These are phyloP conservation scores for Sphaeridia pumilis DNA, from an alignment of 2,888 invertebrate species.

Conservation along the genomic window DNA sequence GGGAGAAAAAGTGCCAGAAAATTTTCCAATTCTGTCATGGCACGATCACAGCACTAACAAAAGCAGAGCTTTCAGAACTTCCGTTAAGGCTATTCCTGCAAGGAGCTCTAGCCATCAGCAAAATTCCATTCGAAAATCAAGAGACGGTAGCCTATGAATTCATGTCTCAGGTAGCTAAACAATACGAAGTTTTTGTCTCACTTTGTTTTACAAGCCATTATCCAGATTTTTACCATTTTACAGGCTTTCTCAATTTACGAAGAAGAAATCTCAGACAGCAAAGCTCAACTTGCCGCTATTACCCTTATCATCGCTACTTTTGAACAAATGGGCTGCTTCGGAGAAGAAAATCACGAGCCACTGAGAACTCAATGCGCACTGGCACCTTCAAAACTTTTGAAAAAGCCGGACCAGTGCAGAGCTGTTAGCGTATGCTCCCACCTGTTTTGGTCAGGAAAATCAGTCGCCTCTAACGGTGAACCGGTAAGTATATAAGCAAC, in stretches of 20 bases:
- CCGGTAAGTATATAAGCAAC: constrained; percentile 39
- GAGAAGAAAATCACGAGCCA: constrained; percentile 94
- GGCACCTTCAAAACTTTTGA: constrained; percentile 87
- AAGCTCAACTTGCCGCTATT: constrained; percentile 90
- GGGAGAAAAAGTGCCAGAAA: constrained; percentile 97
- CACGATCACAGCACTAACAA: constrained; percentile 84
- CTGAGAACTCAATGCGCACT: constrained; percentile 89
- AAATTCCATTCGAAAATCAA: constrained; percentile 84
- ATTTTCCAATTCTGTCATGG: constrained; percentile 97
- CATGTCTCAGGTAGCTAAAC: constrained; percentile 58
- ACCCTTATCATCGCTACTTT: constrained; percentile 90
- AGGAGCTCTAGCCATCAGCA: constrained; percentile 84
- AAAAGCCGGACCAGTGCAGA: constrained; percentile 96
- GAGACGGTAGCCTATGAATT: constrained; percentile 98
- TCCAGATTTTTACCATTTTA: constrained; percentile 24
- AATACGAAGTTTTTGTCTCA: not conserved
- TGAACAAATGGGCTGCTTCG: constrained; percentile 87
- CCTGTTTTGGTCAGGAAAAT: constrained; percentile 90
- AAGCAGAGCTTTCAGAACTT: constrained; percentile 87
- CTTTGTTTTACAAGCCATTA: not conserved
- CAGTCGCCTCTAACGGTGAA: constrained; percentile 42
- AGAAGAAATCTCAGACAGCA: constrained; percentile 95
- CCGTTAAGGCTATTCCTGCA: constrained; percentile 88
- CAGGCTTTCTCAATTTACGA: constrained; percentile 93
- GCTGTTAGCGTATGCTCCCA: constrained; percentile 89